These are phyloP conservation scores for Kradibia gibbosae DNA, from an alignment of 1,140 invertebrate species.

Conservation along the genomic window DNA sequence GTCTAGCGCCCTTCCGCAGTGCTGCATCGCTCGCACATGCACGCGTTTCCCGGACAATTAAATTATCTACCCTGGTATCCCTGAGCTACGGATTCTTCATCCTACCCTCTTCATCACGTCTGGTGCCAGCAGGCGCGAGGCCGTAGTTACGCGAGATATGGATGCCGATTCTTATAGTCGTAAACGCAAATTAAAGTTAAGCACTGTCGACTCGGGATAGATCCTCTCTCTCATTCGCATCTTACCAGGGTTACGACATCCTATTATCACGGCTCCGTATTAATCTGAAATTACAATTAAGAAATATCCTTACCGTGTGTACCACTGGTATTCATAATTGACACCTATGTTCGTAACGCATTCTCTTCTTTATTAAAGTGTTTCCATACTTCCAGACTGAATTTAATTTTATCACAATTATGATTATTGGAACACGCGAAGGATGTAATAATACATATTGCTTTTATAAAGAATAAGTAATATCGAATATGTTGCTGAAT, in stretches of 20 bases:
- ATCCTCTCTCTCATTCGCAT: neutral
- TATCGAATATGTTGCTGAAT: no score
- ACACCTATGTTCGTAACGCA: no score
- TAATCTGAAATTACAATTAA: neutral
- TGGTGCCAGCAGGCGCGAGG: neutral
- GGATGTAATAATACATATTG: no score
- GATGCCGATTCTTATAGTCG: neutral
- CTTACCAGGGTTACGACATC: neutral
- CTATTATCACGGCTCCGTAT: neutral
- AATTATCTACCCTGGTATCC: neutral
- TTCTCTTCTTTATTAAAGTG: no score
- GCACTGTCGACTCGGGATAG: neutral
- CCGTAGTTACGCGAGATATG: neutral
- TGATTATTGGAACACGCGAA: no score
- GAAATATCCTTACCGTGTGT: neutral
- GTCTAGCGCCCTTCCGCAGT: neutral
- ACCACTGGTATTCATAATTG: no score
- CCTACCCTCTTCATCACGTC: no score
- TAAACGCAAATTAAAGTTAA: neutral
- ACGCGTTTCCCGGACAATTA: neutral
- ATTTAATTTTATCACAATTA: no score
- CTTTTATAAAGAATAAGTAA: no score
- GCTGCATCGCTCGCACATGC: neutral
- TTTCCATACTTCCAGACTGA: no score
- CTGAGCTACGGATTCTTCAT: neutral